Evolutionary conservation across 2,113 vertebrate species (phyloP), one percentile per base, ranked within the genome.

Genomic region (Vireo altiloquus): DNA sequence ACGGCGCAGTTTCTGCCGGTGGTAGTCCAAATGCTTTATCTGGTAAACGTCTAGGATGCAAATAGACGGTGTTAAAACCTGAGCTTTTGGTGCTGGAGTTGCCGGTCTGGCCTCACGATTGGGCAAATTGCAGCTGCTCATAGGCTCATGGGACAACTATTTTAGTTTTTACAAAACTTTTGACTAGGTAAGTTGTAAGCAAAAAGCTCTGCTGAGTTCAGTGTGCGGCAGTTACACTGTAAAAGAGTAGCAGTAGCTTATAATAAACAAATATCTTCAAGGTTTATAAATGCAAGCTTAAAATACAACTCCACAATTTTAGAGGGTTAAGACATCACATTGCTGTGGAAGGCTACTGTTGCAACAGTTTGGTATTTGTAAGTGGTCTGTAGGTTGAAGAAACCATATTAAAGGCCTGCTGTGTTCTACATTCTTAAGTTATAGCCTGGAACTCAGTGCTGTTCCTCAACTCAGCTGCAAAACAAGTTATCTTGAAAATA

Each of bases 171-270:
- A 50, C 12, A 15, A 14, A 23, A 7, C 13, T 39, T 61, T 19
- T 56, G 11, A 40, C 5, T 52, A n/a, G 15, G 4, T 23, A 15
- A 17, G 18, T 23, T 33, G 7, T 53, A 49, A 40, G 19, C 6
- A 24, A 15, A 68, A 82, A 79, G 33, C 23, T 3, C 9, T 24
- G 15, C 54, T 64, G 33, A 42, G 7, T 64, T 80, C 40, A 11
- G 3, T 33, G 33, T 27, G 4, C 0, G 0, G 28, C 0, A 1
- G 9, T 49, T 23, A 17, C n/a, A 1, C 16, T 53, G 14, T 23
- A 5, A 54, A 82, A 27, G 30, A 47, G 30, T 27, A 42, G 23
- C 30, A 28, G 17, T 31, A 39, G 14, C 15, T 69, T 56, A 8
- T 44, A 12, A 30, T 42, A 54, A 82, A 22, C 13, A 27, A 56